Conservation (phyloP, 92 coral and sea anemone genomes). For the Diadumene lineata region DNA sequence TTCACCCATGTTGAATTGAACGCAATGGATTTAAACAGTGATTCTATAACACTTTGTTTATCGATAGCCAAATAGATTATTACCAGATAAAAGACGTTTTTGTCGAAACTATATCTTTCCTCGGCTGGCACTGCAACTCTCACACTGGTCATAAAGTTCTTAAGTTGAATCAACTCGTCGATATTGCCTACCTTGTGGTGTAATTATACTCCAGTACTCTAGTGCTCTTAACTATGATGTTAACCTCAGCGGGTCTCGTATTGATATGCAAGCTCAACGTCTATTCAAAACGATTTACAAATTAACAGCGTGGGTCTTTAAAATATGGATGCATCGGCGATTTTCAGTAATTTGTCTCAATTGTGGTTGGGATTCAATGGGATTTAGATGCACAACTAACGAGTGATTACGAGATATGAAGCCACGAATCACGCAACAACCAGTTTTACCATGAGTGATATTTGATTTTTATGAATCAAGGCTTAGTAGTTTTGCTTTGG, state of each 20-base stretch:
- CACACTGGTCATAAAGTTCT: no score
- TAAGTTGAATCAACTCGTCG: no score
- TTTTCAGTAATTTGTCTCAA: background rate
- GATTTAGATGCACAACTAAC: background rate
- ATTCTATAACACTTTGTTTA: background rate
- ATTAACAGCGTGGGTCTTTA: background rate
- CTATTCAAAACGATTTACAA: background rate
- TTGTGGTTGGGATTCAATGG: background rate
- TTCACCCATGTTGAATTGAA: background rate
- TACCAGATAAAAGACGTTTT: no score
- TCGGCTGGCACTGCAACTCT: no score
- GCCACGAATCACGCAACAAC: no score
- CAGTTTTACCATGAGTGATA: no score
- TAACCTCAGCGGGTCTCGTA: background rate
- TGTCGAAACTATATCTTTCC: no score
- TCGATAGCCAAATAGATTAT: background rate
- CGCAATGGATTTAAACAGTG: background rate
- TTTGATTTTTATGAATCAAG: no score
- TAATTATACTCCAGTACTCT: background rate
- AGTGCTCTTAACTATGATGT: background rate
- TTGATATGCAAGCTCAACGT: background rate
- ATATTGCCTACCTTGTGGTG: no score
- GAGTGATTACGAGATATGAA: no score
- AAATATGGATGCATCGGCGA: background rate
- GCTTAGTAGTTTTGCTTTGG: no score